Conservation (phyloP, 2,797 vertebrate species). For the Danionella dracula region DNA sequence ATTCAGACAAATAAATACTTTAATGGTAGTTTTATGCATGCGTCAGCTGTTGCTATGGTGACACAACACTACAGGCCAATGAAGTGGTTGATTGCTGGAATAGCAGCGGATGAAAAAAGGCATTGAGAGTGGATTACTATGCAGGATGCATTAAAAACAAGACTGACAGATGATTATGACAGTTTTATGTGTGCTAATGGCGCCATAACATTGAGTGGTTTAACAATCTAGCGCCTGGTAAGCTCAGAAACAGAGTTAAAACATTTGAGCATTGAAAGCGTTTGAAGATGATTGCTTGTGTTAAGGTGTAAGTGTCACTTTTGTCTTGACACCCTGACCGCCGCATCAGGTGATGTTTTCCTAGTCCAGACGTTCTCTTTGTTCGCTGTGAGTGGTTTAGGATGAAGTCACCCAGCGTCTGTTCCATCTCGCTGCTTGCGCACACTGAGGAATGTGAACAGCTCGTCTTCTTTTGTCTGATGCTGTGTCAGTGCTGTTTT, state of each 20-base stretch:
- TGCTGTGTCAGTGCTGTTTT: background rate
- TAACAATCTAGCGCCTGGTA: background rate
- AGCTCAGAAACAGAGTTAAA: background rate
- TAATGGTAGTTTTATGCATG: slow-evolving; percentile 61
- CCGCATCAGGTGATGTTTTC: slow-evolving; percentile 41
- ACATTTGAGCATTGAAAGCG: background rate
- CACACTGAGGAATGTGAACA: background rate
- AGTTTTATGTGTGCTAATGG: background rate
- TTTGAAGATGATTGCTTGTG: background rate
- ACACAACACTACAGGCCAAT: slow-evolving; percentile 59
- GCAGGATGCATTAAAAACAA: background rate
- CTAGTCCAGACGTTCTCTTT: slow-evolving; percentile 40
- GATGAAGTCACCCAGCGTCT: slow-evolving; percentile 44
- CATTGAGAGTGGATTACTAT: slow-evolving; percentile 15
- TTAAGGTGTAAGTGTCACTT: background rate
- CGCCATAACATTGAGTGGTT: background rate
- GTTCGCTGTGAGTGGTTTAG: slow-evolving; percentile 40
- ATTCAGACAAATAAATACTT: slow-evolving; percentile 61
- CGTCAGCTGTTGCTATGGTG: slow-evolving; percentile 78
- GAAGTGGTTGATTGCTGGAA: slow-evolving; percentile 50
- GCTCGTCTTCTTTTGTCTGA: background rate
- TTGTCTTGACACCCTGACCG: slow-evolving; percentile 2
- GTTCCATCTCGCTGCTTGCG: background rate
- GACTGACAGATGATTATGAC: background rate
- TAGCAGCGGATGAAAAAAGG: slow-evolving; percentile 44